phyloP scores from a whole-genome alignment of 2,888 invertebrate species.

The Nudaria mundana region DNA sequence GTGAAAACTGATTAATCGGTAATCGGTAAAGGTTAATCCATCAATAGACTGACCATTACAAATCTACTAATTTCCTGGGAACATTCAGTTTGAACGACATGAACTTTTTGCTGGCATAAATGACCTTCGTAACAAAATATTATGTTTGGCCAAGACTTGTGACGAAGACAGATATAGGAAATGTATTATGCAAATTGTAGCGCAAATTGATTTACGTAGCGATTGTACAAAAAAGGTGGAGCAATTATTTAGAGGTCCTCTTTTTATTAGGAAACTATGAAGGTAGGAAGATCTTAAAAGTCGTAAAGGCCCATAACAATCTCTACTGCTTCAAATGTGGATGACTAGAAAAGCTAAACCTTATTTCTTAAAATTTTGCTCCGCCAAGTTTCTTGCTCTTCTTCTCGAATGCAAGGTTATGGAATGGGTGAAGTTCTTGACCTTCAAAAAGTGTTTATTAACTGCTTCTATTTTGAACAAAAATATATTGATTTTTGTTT shows the following conservation, averaged over 20 bases:
- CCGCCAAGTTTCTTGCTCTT: too few species aligned
- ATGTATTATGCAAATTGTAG: conserved; percentile 33
- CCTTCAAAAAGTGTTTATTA: too few species aligned
- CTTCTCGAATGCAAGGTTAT: too few species aligned
- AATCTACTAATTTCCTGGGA: conserved; percentile 27
- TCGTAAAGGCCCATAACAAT: too few species aligned
- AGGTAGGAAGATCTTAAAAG: too few species aligned
- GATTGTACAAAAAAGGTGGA: conserved; percentile 3
- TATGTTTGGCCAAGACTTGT: conserved; percentile 23
- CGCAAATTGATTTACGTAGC: conserved; percentile 8
- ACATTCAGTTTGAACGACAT: conserved; percentile 26
- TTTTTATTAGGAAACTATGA: neutral
- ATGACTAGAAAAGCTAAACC: too few species aligned
- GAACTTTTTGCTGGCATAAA: conserved; percentile 22
- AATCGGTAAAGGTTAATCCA: conserved; percentile 1
- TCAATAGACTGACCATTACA: conserved; percentile 4
- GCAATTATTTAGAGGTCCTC: conserved; percentile 6
- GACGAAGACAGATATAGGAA: conserved; percentile 54
- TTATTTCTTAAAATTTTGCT: too few species aligned
- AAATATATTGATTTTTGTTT: too few species aligned
- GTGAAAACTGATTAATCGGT: conserved; percentile 8
- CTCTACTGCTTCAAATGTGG: too few species aligned
- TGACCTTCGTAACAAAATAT: conserved; percentile 29
- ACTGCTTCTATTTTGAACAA: too few species aligned
- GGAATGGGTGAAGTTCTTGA: too few species aligned